Percentiles rank a stretch among this genome's conserved stretches.
Conservation (phyloP, 2,888 invertebrate genomes). For the Gymnosoma rotundatum region DNA sequence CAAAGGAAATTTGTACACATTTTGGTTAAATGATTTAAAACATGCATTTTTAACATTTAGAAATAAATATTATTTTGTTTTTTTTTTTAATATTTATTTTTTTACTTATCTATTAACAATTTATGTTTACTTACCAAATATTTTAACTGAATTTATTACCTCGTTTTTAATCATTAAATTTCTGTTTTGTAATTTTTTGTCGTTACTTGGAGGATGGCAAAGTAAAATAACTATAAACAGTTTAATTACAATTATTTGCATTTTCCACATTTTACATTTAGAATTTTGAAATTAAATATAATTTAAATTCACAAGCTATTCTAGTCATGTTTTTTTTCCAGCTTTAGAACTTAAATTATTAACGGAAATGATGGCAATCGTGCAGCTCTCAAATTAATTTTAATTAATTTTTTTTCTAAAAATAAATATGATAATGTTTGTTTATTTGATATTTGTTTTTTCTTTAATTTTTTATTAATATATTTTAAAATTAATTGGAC, state of each 20-base stretch:
- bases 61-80: not conserved
- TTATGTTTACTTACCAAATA: not conserved
- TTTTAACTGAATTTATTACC: conserved; percentile 49
- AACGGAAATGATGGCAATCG: not conserved
- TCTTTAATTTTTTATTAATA: not conserved
- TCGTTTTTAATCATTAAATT: too few relatives aligned
- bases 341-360: too few relatives aligned
- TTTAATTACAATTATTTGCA: not conserved
- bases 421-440: not conserved
- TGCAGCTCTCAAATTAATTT: not conserved
- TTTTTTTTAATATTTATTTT: too few relatives aligned
- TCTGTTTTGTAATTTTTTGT: too few relatives aligned
- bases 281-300: not conserved
- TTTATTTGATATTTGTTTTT: too few relatives aligned
- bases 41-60: conserved; percentile 39
- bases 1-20: conserved; percentile 66
- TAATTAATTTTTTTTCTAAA: not conserved
- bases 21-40: conserved; percentile 39
- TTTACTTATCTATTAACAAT: too few relatives aligned
- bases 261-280: too few relatives aligned
- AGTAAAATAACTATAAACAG: too few relatives aligned
- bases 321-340: too few relatives aligned
- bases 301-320: not conserved
- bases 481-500: not conserved
- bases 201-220: too few relatives aligned